Base-by-base conservation (phyloP, 2,888 invertebrate species). In the Pseudococcus jackbeardsleyi region DNA sequence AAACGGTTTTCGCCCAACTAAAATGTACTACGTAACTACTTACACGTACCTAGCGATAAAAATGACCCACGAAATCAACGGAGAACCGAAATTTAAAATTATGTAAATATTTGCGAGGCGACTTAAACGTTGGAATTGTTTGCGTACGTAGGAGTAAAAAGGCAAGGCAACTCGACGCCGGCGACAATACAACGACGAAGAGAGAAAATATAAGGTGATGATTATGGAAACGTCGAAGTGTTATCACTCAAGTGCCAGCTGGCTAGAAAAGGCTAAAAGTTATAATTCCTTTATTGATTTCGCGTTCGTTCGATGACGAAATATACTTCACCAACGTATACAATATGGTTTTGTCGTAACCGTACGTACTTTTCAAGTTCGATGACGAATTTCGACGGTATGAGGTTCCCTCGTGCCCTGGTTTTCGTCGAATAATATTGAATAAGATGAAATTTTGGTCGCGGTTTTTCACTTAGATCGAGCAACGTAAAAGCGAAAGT, bases 261-360 rank as follows among this genome's bases (percentile, higher is more conserved):
- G 79, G 64, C 64, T 46, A 33, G 79, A 82, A 82, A 82, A 82
- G 42, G 79, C 79, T 46, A 82, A 82, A 82, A 82, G 79, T 82
- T 82, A 82, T 82, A 82, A 82, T 82, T 82, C 79, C 79, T 46
- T 82, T 82, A 82, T 82, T 82, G 79, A 82, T 82, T 82, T 82
- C 46, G 79, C 33, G 72, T 72, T 17, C 17, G 72, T 17, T 72
- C 72, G 72, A 72, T 64, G 22, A 64, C 22, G 64, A 64, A 54
- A 54, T 54, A 54, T 50, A 50, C 48, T 50, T 50, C 42, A 42
- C 42, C 9, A 42, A 42, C 50, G 50, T 50, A 12, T n/a, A 9
- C 15, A 50, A 42, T 42, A 42, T 42, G 42, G 54, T 17, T n/a
- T 54, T 54, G 54, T 54, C 54, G n/a, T n/a, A 54, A 54, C 6